A percentile compares a stretch with the other conserved stretches of the same genome.
phyloP scores from a whole-genome alignment of 2,888 invertebrate species.

The Drosophila gaucha region DNA sequence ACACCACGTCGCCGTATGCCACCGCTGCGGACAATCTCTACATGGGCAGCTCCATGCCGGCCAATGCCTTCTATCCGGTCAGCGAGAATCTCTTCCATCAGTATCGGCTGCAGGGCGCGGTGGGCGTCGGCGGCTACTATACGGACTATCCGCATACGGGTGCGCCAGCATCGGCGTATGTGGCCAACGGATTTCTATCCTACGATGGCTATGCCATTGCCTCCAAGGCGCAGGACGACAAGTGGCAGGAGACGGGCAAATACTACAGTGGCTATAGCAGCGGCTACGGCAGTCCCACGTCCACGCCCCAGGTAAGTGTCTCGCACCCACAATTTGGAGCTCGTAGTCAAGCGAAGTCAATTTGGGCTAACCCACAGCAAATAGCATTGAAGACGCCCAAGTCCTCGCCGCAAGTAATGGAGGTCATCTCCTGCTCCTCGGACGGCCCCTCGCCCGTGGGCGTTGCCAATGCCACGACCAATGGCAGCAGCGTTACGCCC shows the following conservation, averaged over 20 bases:
- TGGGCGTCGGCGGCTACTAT: constrained; percentile 88
- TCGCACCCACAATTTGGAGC: neutral
- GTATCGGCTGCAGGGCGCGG: constrained; percentile 92
- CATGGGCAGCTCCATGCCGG: constrained; percentile 86
- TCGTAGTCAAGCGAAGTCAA: neutral
- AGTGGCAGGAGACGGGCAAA: constrained; percentile 85
- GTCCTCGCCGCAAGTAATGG: constrained; percentile 85
- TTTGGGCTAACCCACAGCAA: constrained; percentile 62
- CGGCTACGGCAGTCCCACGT: constrained; percentile 84
- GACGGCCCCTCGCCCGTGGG: constrained; percentile 84
- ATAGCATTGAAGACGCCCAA: constrained; percentile 85
- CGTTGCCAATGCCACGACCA: constrained; percentile 55
- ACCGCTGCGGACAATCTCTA: constrained; percentile 87
- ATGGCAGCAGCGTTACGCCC: constrained; percentile 77
- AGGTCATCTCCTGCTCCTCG: constrained; percentile 84
- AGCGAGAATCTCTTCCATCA: constrained; percentile 95
- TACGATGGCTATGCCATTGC: constrained; percentile 87
- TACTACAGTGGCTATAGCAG: constrained; percentile 86
- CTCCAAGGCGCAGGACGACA: constrained; percentile 84
- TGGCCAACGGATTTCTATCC: constrained; percentile 92
- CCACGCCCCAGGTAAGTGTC: constrained; percentile 82
- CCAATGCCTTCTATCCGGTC: constrained; percentile 89
- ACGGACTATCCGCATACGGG: constrained; percentile 91
- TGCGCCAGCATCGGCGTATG: constrained; percentile 86
- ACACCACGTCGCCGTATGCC: constrained; percentile 90